Base-by-base conservation (phyloP, 2,888 invertebrate genomes). In the Linnaemya vulpina region DNA sequence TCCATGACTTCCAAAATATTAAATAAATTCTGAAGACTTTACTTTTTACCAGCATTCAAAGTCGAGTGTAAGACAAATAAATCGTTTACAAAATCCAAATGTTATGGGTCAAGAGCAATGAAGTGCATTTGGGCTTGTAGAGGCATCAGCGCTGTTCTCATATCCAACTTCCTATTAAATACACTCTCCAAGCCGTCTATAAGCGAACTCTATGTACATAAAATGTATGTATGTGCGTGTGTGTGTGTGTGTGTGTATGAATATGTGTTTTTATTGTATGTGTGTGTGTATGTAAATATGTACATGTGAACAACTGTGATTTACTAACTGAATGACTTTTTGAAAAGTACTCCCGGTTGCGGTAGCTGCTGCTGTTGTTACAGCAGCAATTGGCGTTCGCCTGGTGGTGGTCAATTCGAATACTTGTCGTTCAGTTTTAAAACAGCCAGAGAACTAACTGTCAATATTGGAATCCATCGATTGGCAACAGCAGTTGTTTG, bases 61-160 rank as follows among this genome's bases (percentile, higher is more conserved):
- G 43, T 71, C 70, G 60, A 78, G 77, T 78, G 77, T 71, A 53
- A 43, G 5, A 46, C n/a, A 68, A 78, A 70, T 70, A 78, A 78
- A 78, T 78, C 53, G 25, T 51, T 49, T 62, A 63, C 15, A 70
- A 62, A 55, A 53, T 70, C 35, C 11, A 43, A 78, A 63, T 78
- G 30, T 25, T 62, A 63, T 62, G 53, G 78, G 53, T 78, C 70
- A 78, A 43, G 40, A 43, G 53, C 43, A 51, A 63, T 53, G 43
- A 71, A 53, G 60, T 63, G 62, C 53, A 53, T 63, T 62, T 78
- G 35, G 22, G 62, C 35, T 71, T 51, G 22, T 53, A 53, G 43
- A 53, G 43, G n/a, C 30, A 40, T 71, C 35, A 40, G 40, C 53
- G 70, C 70, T 51, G 62, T 53, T 70, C 63, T 53, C 5, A 30